Base-by-base conservation (phyloP, 2,888 invertebrate species). In the Exephanes ischioxanthus region DNA sequence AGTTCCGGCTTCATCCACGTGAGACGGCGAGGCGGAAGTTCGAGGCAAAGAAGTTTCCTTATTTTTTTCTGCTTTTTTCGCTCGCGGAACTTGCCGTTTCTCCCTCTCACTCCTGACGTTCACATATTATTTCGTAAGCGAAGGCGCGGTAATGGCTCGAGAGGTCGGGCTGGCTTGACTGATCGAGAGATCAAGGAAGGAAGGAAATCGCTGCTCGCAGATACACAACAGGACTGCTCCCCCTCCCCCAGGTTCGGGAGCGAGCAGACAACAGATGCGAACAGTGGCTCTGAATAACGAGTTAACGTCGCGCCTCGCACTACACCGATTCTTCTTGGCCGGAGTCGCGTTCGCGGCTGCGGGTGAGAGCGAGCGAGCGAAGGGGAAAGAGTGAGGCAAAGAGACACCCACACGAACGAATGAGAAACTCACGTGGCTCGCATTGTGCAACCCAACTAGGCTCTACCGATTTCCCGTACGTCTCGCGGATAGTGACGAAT, bases 141-240 rank as follows among this genome's bases (percentile, higher is more conserved):
- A 77, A 48, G 45, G 83, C 26, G 73, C 51, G 30, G 73, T 51
- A 67, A 66, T 61, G 26, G 63, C 45, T 75, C 26, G 33, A 22
- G 51, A 67, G 76, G 11, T 11, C 37, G 53, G 79, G 63, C 66
- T 68, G 45, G 51, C 86, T 89, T 90, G 90, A 90, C 88, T 87
- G 90, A 90, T 90, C 87, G 90, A 88, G 88, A 90, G 90, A 90
- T 90, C 90, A 89, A 87, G 84, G 67, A 77, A 48, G 45, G 63
- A 53, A 77, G 58, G 22, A 86, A 89, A 89, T 87, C 86, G 90
- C 88, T 88, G 88, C 82, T 82, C 63, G 78, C 55, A 51, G 72
- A 83, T 51, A 63, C 66, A 51, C 70, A 51, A 67, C 30, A 58
- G 66, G 4, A 4, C 45, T 16, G 16, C 45, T 16, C 16, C 16